These are phyloP conservation scores for Meles meles DNA, from an alignment of 2,113 vertebrate species.

Conservation along the genomic window DNA sequence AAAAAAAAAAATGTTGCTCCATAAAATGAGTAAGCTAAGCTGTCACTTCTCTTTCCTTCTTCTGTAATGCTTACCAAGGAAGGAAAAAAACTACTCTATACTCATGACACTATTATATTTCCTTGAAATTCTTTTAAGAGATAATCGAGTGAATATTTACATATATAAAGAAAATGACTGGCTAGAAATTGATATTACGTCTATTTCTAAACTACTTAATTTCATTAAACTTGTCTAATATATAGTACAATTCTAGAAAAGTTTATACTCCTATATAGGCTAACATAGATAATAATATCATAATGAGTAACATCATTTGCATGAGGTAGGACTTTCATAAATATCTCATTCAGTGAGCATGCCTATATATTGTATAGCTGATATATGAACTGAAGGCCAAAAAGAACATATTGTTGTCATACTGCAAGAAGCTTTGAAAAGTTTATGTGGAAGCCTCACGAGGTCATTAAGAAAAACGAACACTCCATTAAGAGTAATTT, in stretches of 20 bases:
- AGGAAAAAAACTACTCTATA: background rate
- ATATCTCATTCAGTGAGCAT: background rate
- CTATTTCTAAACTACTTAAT: constrained; percentile 3
- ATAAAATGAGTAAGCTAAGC: constrained; percentile 9
- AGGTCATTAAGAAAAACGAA: constrained; percentile 20
- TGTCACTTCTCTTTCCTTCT: background rate
- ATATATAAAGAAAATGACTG: background rate
- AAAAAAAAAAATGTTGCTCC: background rate
- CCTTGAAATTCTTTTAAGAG: constrained; percentile 26
- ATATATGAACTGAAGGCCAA: background rate
- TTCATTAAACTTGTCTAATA: background rate
- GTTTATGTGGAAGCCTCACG: background rate
- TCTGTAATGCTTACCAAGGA: background rate
- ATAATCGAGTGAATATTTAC: background rate
- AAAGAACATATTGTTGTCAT: background rate
- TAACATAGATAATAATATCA: background rate
- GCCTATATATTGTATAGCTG: background rate
- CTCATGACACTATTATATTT: background rate
- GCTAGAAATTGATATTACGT: background rate
- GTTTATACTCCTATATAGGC: background rate
- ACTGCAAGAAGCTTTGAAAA: background rate
- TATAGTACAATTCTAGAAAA: background rate
- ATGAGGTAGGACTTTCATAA: background rate
- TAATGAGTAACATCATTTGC: background rate
- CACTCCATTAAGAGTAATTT: background rate